Evolutionary conservation across 2,113 vertebrate species (phyloP), one percentile per base, ranked within the genome.

Genomic region (Falco punctatus): DNA sequence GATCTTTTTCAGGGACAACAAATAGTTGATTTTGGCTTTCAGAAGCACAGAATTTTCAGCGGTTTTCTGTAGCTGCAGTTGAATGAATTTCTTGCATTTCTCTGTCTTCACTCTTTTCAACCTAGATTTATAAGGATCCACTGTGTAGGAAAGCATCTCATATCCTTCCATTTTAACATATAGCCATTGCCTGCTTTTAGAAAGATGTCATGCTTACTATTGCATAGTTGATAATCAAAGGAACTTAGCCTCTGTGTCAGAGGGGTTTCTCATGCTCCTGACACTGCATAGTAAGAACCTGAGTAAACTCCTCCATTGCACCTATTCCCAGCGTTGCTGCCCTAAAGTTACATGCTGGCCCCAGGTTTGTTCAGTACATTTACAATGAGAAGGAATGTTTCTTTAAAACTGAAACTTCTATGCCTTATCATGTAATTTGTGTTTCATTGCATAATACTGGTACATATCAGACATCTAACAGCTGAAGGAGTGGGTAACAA

Each of bases 401-500:
- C 67, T 95, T 92, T 55, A 33, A 62, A 84, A 54, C 52, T 19
- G 42, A 78, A 44, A 46, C 23, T 67, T 5, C 42, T 91, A 38
- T 64, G 75, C 30, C 27, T 67, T 30, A 54, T 87, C 67, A 46
- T 8, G 24, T 65, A 81, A 61, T 81, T 95, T 95, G 74, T 71
- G 35, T 90, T 96, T 97, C 84, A 61, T 94, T 4, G 3, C 66
- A 75, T 93, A 61, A 71, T 81, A 52, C 28, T 62, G 26, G 40
- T 89, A 79, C 18, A 61, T 70, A 81, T 83, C 54, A 94, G 85
- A 57, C 51, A 72, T 51, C 58, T 93, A 91, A 71, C 38, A 92
- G 88, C 51, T 75, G 7, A 69, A 70, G 15, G 32, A 91, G 71
- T 66, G 64, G 69, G 55, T 96, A 97, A 86, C 72, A 81, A 80